Conservation (phyloP, 1,140 invertebrate species). For the Diplogasteroides magnus region DNA sequence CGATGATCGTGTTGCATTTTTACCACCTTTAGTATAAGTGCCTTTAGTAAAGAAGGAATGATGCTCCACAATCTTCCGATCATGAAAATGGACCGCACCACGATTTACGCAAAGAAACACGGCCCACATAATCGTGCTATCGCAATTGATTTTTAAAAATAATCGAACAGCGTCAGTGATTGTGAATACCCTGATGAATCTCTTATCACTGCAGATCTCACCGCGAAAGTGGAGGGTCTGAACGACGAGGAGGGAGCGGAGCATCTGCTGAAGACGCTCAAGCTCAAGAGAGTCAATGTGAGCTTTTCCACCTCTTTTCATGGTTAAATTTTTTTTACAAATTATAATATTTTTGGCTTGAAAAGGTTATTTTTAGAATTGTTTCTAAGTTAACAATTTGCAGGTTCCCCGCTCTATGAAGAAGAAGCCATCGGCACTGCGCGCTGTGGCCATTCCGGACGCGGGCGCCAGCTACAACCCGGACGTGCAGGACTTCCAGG, state of each 20-base stretch:
- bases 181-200: too few relatives aligned
- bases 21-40: too few relatives aligned
- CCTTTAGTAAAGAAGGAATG: too few relatives aligned
- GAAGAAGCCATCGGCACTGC: not conserved
- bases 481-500: not conserved
- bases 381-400: not conserved
- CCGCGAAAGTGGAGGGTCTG: not conserved
- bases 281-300: not conserved
- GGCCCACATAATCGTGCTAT: too few relatives aligned
- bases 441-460: not conserved
- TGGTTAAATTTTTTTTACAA: not conserved
- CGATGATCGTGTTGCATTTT: too few relatives aligned
- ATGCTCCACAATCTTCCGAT: too few relatives aligned
- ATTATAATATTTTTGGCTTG: not conserved
- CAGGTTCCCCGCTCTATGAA: not conserved
- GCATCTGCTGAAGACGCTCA: not conserved
- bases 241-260: not conserved
- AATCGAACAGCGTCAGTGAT: too few relatives aligned
- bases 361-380: not conserved
- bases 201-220: not conserved
- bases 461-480: slow-evolving; percentile 1
- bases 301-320: not conserved
- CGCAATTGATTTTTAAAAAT: too few relatives aligned
- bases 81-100: too few relatives aligned
- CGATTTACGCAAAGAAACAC: too few relatives aligned